Evolutionary conservation across 2,113 vertebrate genomes (phyloP).

Genomic region (Sisor rabdophorus): DNA sequence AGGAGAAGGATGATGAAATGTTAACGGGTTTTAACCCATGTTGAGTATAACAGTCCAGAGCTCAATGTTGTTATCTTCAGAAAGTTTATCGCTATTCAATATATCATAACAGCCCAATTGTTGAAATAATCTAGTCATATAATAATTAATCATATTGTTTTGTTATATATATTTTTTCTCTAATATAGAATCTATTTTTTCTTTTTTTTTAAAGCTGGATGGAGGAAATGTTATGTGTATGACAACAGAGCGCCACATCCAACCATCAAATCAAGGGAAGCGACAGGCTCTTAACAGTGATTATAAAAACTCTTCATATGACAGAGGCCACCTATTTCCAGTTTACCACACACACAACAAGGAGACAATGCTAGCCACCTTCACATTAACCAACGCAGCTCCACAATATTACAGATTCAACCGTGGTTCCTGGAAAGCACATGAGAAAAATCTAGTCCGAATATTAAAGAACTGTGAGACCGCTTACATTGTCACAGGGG

Average conservation of each 20-base stretch:
- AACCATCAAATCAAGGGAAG: background rate
- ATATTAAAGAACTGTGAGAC: background rate
- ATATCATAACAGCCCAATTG: too few relatives aligned
- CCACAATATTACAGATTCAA: constrained; percentile 44
- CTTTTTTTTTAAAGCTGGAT: constrained; percentile 37
- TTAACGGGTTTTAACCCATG: too few relatives aligned
- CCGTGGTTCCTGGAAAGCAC: constrained; percentile 23
- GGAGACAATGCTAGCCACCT: constrained; percentile 44
- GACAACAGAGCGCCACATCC: background rate
- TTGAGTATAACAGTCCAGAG: too few relatives aligned
- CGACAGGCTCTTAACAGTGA: constrained; percentile 43
- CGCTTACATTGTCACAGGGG: constrained; percentile 43
- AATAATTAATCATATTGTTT: too few relatives aligned
- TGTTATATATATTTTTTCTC: too few relatives aligned
- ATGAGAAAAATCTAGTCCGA: constrained; percentile 24
- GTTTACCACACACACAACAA: constrained; percentile 39
- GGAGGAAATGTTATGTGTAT: constrained; percentile 20
- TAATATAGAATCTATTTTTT: too few relatives aligned
- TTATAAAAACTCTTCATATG: constrained; percentile 26
- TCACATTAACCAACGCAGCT: constrained; percentile 49
- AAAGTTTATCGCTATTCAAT: too few relatives aligned
- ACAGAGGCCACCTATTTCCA: constrained; percentile 50
- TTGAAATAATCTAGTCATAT: too few relatives aligned
- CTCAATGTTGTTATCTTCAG: too few relatives aligned
- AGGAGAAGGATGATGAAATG: too few relatives aligned